Conservation (phyloP, 2,113 vertebrate genomes). For the Castor canadensis region DNA sequence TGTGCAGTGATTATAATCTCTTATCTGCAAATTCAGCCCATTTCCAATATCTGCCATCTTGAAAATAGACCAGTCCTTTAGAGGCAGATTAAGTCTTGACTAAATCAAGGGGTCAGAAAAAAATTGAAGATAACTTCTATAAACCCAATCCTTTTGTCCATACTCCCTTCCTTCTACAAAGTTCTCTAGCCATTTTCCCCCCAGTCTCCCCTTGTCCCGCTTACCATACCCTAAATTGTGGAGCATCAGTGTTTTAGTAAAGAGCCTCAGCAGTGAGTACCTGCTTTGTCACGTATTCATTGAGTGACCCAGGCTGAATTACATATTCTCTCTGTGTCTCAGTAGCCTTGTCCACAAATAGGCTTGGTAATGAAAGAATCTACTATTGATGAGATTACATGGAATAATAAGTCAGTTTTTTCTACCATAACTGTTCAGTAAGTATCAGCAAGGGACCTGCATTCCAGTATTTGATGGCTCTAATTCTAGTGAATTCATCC, state of each 20-base stretch:
- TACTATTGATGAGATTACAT: not conserved
- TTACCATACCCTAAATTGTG: not conserved
- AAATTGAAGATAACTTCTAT: not conserved
- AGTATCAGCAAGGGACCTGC: not conserved
- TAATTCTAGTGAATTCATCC: not conserved
- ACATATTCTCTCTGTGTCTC: not conserved
- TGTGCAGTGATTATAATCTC: not conserved
- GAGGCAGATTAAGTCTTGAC: not conserved
- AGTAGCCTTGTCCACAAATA: not conserved
- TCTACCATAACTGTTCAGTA: not conserved
- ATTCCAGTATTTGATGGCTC: not conserved
- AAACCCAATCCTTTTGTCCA: not conserved
- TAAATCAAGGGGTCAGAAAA: not conserved
- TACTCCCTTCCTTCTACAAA: not conserved
- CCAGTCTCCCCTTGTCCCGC: accelerated
- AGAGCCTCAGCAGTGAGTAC: not conserved
- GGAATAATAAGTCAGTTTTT: not conserved
- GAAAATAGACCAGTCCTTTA: not conserved
- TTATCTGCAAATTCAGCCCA: not conserved
- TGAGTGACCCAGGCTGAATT: not conserved
- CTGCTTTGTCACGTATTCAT: not conserved
- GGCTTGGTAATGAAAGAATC: not conserved
- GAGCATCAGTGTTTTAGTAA: not conserved
- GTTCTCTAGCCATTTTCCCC: not conserved
- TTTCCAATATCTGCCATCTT: not conserved